Evolutionary conservation across 2,888 invertebrate genomes (phyloP), one percentile per base, ranked within the genome.

Genomic region (Apodemia zela): DNA sequence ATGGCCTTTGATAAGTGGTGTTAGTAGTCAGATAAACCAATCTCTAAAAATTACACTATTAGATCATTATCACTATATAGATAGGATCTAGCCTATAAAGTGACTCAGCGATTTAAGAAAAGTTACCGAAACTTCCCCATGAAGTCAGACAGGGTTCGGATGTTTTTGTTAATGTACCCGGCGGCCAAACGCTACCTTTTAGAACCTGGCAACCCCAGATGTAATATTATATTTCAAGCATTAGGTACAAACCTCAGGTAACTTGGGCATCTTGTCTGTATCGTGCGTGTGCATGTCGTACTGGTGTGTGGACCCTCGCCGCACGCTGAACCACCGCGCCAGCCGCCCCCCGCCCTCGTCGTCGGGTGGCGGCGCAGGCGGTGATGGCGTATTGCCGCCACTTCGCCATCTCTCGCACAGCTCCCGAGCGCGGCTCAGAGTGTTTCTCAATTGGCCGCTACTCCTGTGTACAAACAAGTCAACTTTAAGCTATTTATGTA

Each of bases 251-350:
- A 96, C 96, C 94, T 97, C 97, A 59, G 95, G 95, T 67, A 97
- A 87, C 75, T 95, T 94, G 45, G 97, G 96, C 96, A 97, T 96
- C 85, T 96, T 93, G 79, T 89, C 92, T 17, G 82, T 75, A 63
- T 90, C 89, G 69, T 89, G 86, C 33, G 85, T 67, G 69, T 92
- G 91, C 91, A 92, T 94, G 78, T 97, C 97, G 83, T 96, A 97
- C 77, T 97, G 97, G 84, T 96, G 95, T n/a, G 95, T 92, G 68
- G 96, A 95, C 57, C 96, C 96, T 67, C 97, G 93, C 51, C 97
- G 92, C 69, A 97, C 96, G 75, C 97, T 97, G 92, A 97, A 98
- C 97, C 97, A 97, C 72, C 98, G 93, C 42, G 97, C 95, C 60
- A 97, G 93, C 65, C 96, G 93, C 67, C 97, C 96, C 72, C 95